Conservation (phyloP, 2,113 vertebrate genomes). For the Macquaria australasica region DNA sequence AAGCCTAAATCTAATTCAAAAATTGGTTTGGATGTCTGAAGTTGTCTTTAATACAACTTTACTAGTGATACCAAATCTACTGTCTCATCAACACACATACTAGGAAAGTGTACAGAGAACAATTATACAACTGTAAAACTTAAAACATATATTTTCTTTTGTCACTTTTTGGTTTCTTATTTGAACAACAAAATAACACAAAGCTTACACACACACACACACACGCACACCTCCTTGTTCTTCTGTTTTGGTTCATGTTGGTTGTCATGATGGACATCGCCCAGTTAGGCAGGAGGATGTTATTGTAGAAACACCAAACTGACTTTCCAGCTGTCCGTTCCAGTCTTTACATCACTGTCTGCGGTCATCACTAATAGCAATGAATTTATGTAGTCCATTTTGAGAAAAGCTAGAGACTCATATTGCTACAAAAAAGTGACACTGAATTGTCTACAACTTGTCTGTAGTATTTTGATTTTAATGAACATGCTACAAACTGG, state of each 20-base stretch:
- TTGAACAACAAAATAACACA: neutral
- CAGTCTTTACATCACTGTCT: slow-evolving; percentile 6
- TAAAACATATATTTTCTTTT: neutral
- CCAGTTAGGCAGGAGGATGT: neutral
- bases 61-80: neutral
- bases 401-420: neutral
- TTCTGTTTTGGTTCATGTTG: neutral
- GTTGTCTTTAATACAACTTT: neutral
- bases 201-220: neutral
- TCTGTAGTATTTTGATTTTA: neutral
- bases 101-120: too few relatives aligned
- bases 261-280: neutral
- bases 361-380: neutral
- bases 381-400: neutral
- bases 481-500: neutral
- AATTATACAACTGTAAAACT: neutral
- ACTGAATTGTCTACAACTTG: neutral
- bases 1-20: neutral
- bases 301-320: slow-evolving; percentile 15
- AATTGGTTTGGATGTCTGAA: neutral
- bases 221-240: neutral
- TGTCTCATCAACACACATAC: neutral
- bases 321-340: slow-evolving; percentile 36
- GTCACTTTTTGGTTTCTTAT: neutral
- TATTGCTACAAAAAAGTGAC: neutral